Base-by-base conservation (phyloP, 2,113 vertebrate genomes). In the Engraulis encrasicolus region DNA sequence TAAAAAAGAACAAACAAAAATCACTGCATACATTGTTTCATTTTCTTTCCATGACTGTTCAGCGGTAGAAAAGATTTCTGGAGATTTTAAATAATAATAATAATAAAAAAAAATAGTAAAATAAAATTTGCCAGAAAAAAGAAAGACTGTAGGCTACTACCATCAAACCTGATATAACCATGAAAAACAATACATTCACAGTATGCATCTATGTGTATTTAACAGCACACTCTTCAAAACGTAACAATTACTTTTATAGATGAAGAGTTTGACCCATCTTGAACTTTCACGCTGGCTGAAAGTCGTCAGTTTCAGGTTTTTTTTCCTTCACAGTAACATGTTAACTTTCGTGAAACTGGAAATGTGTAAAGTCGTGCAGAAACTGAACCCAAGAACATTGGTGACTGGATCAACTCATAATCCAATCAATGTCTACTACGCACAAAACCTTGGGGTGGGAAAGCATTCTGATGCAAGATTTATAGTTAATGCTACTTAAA, bases 121-220 rank as follows among this genome's bases (percentile, higher is more conserved):
- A 11, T 66, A 0, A 71, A 34, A 34, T 34, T 71, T 34, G 11
- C 23, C 0, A 34, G 18, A 31, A 34, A 74, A 34, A 36, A 11
- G 14, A 74, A 6, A 34, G 27, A 66, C 58, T 31, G 23, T n/a
- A n/a, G n/a, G n/a, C n/a, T 45, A 45, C 40, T 45, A 45, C 40
- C 40, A 31, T 3, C 27, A 74, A 74, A 74, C 14, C 66, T 34
- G 31, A 45, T 45, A 45, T 45, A 45, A 45, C 66, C 66, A 36
- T 74, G 66, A 74, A 74, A 23, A 36, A 74, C 31, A 66, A 27
- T 23, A 74, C 27, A 34, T 74, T 74, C 66, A 74, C 66, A 74
- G 66, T 74, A 74, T 31, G 15, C 12, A 27, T 23, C 54, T 58
- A 58, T 58, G n/a, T 74, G 14, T 15, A 34, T 74, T 74, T 27